A percentile compares a stretch with the other conserved stretches of the same genome.
These are phyloP conservation scores for Gavialis gangeticus DNA, from an alignment of 2,113 vertebrate species.

Conservation along the genomic window DNA sequence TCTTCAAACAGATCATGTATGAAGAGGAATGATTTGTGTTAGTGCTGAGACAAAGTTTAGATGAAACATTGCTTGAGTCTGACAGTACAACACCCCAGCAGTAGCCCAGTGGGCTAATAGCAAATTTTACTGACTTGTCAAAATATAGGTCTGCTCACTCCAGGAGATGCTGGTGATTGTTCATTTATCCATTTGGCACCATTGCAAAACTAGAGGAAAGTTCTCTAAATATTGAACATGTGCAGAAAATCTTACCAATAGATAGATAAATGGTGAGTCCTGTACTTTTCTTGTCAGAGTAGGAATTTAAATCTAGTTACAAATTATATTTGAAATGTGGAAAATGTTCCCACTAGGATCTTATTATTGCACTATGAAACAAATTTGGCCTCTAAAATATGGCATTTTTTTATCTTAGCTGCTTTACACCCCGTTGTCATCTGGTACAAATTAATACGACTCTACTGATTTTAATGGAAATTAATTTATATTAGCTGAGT, in stretches of 20 bases:
- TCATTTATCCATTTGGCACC: no score
- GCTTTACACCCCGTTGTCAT: not conserved
- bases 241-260: not conserved
- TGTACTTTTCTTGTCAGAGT: not conserved
- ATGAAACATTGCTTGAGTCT: not conserved
- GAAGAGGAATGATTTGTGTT: slow-evolving; percentile 1
- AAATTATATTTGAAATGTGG: not conserved
- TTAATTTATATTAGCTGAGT: not conserved
- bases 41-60: not conserved
- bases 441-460: not conserved
- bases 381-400: not conserved
- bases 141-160: not conserved
- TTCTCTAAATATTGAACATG: not conserved
- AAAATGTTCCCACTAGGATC: not conserved
- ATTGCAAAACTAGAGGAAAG: not conserved
- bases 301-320: not conserved
- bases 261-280: not conserved
- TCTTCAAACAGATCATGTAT: not conserved
- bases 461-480: not conserved
- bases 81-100: not conserved
- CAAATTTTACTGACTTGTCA: not conserved
- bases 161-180: not conserved
- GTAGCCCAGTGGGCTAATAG: not conserved
- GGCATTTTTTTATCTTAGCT: not conserved
- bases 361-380: not conserved